These are phyloP conservation scores for Catostylus mosaicus DNA, from an alignment of 30 jellyfish, hydroid and myxozoan species.

Conservation along the genomic window DNA sequence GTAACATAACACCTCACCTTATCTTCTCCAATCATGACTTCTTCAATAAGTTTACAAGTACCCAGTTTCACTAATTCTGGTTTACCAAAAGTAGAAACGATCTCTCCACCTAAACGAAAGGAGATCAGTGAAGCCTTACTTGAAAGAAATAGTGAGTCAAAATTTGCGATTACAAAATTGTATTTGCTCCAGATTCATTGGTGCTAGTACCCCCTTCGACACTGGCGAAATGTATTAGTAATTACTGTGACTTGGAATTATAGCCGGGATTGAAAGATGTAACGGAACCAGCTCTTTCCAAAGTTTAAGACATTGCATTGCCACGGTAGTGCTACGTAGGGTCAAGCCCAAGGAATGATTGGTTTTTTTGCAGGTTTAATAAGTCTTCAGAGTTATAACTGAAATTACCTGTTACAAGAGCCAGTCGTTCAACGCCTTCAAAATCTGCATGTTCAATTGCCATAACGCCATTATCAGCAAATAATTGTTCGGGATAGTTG, in stretches of 20 bases:
- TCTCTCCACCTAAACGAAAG: conserved; percentile 97
- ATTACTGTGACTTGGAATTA: too few relatives aligned
- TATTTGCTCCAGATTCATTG: too few relatives aligned
- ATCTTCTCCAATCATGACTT: conserved; percentile 97
- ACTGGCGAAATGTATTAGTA: too few relatives aligned
- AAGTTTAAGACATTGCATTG: background rate
- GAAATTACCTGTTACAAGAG: conserved; percentile 86
- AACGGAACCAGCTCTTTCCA: background rate
- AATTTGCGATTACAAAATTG: too few relatives aligned
- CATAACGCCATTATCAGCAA: conserved; percentile 98
- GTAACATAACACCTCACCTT: too few relatives aligned
- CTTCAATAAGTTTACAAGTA: conserved; percentile 89
- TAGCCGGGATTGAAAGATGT: too few relatives aligned
- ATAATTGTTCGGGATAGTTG: conserved; percentile 97
- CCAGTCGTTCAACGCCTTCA: conserved; percentile 98
- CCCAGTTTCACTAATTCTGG: conserved; percentile 97
- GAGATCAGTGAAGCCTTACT: too few relatives aligned
- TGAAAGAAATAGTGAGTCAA: too few relatives aligned
- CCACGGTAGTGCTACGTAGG: background rate
- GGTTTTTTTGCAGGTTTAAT: background rate
- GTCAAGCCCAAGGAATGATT: conserved; percentile 2
- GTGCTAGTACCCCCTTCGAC: too few relatives aligned
- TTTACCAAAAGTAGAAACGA: conserved; percentile 95
- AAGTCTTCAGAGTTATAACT: background rate
- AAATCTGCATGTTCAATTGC: conserved; percentile 99